A percentile compares a stretch with the other conserved stretches of the same genome.
Evolutionary conservation across 2,797 vertebrate species (phyloP).

Genomic region (Gymnothorax javanicus): DNA sequence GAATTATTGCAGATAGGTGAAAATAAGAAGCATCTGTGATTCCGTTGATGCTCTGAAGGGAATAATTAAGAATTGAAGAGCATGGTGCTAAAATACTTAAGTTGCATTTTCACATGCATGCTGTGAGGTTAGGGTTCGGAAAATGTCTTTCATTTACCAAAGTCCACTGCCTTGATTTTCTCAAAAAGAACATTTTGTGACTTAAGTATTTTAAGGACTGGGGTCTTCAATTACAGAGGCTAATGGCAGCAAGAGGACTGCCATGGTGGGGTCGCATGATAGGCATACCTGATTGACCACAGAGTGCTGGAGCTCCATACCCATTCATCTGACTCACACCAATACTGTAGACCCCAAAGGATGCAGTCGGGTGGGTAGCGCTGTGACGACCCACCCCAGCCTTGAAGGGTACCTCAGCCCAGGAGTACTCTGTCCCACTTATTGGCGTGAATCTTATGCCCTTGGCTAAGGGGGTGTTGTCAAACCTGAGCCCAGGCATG

Average conservation of each 20-base stretch:
- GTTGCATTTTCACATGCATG: too few species aligned
- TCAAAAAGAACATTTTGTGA: too few species aligned
- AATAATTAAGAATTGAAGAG: neutral
- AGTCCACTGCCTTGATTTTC: too few species aligned
- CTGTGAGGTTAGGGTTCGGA: too few species aligned
- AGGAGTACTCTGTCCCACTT: constrained; percentile 68
- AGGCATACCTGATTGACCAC: constrained; percentile 58
- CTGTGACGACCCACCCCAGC: constrained; percentile 29
- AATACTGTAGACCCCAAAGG: constrained; percentile 70
- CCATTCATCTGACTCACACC: constrained; percentile 62
- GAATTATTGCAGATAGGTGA: neutral
- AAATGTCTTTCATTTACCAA: too few species aligned
- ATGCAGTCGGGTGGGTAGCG: constrained; percentile 49
- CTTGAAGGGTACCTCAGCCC: constrained; percentile 59
- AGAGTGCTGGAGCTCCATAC: constrained; percentile 66
- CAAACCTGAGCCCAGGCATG: constrained; percentile 50
- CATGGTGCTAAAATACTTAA: neutral
- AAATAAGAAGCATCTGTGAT: neutral
- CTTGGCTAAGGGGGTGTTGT: constrained; percentile 44
- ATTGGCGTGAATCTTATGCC: constrained; percentile 59
- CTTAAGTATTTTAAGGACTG: too few species aligned
- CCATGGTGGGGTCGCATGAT: neutral
- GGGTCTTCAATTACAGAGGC: too few species aligned
- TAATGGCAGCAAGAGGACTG: neutral
- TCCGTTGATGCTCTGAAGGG: neutral